A percentile compares a stretch with the other conserved stretches of the same genome.
Conservation (phyloP, 1,140 invertebrate genomes). For the Trichomalopsis sarcophagae region DNA sequence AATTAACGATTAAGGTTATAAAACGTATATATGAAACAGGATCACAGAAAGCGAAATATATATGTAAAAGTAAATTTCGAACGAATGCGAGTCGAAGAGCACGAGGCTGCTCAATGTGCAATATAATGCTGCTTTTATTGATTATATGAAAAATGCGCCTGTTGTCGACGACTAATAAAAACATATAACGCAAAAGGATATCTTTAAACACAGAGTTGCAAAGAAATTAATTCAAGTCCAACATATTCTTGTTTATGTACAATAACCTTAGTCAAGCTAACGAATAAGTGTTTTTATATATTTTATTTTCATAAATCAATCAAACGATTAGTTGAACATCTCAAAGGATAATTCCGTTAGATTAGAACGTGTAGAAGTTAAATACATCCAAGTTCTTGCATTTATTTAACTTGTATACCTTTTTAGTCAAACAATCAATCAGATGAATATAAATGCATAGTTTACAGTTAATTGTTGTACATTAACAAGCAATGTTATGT, state of each 20-base stretch:
- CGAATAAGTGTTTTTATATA: constrained; percentile 24
- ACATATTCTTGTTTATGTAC: constrained; percentile 16
- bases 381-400: neutral
- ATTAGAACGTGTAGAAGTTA: constrained; percentile 9
- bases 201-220: neutral
- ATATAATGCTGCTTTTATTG: constrained; percentile 46
- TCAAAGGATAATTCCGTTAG: neutral
- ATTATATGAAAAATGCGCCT: constrained; percentile 17
- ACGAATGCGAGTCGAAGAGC: constrained; percentile 63
- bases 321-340: neutral
- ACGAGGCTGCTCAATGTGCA: constrained; percentile 65
- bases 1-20: constrained; percentile 62
- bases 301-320: constrained; percentile 11
- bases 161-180: constrained; percentile 52
- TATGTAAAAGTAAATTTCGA: constrained; percentile 51
- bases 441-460: neutral
- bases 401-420: constrained; percentile 39
- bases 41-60: constrained; percentile 47
- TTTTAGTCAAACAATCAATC: constrained; percentile 1
- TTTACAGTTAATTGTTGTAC: constrained; percentile 27
- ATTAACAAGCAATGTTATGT: constrained; percentile 8
- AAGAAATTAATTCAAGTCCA: constrained; percentile 34
- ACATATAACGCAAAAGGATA: constrained; percentile 33
- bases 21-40: constrained; percentile 42
- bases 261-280: neutral